Conservation (phyloP, 1,140 invertebrate species). For the Cotesia chilonis region DNA sequence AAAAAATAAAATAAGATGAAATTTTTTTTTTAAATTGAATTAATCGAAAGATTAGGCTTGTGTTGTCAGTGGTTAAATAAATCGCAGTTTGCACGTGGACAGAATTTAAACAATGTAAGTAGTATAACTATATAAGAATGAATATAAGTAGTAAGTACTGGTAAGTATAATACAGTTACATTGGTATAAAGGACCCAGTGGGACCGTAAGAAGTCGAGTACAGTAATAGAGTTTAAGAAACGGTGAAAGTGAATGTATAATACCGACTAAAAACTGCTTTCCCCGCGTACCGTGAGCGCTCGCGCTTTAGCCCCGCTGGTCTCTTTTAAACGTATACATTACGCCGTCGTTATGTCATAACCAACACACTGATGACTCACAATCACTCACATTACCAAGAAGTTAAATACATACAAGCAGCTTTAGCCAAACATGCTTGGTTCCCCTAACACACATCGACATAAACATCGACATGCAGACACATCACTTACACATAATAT, state of each 20-base stretch:
- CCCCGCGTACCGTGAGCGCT: constrained; percentile 50
- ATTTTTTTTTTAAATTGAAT: too few relatives aligned
- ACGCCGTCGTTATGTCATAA: constrained; percentile 56
- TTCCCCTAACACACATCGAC: constrained; percentile 21
- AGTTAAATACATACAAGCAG: too few relatives aligned
- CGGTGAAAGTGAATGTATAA: constrained; percentile 55
- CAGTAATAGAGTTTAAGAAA: constrained; percentile 28
- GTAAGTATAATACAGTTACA: background rate
- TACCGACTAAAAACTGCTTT: constrained; percentile 47
- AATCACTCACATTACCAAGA: background rate
- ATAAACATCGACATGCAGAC: background rate
- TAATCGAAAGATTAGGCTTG: too few relatives aligned
- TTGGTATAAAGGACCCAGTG: background rate
- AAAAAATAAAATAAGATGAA: too few relatives aligned
- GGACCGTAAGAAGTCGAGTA: too few relatives aligned
- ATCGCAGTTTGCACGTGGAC: too few relatives aligned
- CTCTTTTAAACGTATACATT: constrained; percentile 59
- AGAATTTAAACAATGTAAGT: too few relatives aligned
- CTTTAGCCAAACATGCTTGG: background rate
- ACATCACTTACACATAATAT: constrained; percentile 4
- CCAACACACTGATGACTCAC: constrained; percentile 32
- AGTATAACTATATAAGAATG: too few relatives aligned
- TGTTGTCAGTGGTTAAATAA: too few relatives aligned
- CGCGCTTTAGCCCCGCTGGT: constrained; percentile 50
- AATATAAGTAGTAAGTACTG: background rate